phyloP scores from a whole-genome alignment of 2,888 invertebrate species.

The Polydesmus complanatus region DNA sequence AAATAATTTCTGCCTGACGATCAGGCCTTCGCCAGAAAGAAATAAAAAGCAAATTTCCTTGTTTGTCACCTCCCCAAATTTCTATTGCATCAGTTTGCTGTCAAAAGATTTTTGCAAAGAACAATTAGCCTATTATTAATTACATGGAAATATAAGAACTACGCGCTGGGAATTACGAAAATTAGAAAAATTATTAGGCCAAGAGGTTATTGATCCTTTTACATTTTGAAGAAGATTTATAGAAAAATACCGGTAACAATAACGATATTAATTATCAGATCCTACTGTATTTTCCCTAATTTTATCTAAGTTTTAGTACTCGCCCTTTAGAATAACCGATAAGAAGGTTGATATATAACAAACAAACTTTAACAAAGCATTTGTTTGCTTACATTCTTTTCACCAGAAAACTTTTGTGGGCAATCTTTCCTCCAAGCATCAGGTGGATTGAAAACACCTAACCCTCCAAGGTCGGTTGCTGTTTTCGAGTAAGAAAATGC shows the following conservation, averaged over 20 bases:
- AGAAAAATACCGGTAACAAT: no score
- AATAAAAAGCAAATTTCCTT: conserved; percentile 42
- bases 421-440: conserved; percentile 1
- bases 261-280: no score
- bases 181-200: no score
- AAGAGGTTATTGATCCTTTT: no score
- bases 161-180: no score
- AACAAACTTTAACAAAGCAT: no score
- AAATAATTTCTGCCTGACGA: conserved; percentile 40
- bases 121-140: not conserved
- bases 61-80: conserved; percentile 42
- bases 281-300: no score
- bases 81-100: conserved; percentile 21
- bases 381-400: not conserved
- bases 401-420: not conserved
- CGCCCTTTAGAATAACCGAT: no score
- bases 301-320: no score
- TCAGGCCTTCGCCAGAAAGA: conserved; percentile 40
- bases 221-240: no score
- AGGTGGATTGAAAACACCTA: not conserved
- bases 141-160: not conserved
- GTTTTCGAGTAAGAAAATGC: no score
- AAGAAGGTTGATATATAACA: no score
- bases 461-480: not conserved
- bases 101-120: not conserved